Conservation (phyloP, 2,113 vertebrate species). For the Stictonetta naevosa region DNA sequence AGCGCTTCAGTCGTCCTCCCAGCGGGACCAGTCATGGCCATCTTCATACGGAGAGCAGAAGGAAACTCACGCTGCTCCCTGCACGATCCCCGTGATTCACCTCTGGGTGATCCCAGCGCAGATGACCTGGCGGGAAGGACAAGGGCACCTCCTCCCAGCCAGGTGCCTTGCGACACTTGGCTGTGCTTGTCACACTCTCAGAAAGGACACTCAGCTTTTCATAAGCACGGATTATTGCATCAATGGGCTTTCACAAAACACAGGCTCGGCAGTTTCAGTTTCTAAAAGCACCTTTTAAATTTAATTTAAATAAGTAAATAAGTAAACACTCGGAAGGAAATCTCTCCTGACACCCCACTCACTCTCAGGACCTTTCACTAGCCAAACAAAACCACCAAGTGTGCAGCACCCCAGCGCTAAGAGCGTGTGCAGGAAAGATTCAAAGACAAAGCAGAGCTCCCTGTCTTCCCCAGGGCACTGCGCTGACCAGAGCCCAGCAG, state of each 20-base stretch:
- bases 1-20: not conserved
- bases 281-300: not conserved
- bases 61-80: not conserved
- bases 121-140: not conserved
- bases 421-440: not conserved
- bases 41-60: not conserved
- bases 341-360: not conserved
- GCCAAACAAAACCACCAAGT: not conserved
- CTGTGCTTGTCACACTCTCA: not conserved
- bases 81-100: not conserved
- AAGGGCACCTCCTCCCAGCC: not conserved
- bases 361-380: not conserved
- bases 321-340: not conserved
- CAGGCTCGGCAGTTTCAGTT: not conserved
- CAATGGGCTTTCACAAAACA: not conserved
- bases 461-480: not conserved
- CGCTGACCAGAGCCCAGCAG: not conserved
- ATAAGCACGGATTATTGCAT: not conserved
- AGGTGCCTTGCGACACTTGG: not conserved
- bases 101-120: not conserved
- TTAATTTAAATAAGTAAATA: not conserved
- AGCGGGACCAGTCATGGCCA: fast-evolving
- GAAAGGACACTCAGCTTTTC: not conserved
- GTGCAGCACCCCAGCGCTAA: not conserved
- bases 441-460: not conserved